Evolutionary conservation across 2,888 invertebrate species (phyloP).

Genomic region (Ethmia dodecea): DNA sequence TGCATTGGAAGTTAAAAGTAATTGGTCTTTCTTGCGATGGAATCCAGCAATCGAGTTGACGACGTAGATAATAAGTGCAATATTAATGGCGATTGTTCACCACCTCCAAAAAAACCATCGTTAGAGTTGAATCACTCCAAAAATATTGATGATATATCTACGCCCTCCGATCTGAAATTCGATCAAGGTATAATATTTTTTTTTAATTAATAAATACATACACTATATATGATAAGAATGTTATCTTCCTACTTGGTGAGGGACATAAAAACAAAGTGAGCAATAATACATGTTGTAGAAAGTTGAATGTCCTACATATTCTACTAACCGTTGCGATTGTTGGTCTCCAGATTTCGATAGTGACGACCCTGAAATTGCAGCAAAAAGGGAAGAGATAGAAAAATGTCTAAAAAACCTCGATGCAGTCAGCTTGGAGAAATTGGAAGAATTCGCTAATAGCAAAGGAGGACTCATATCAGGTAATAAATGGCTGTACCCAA

Average conservation of each 20-base stretch:
- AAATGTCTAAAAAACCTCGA: conserved; percentile 67
- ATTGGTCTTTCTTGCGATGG: conserved; percentile 33
- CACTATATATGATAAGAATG: too few species aligned
- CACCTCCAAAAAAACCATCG: conserved; percentile 34
- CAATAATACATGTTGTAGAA: too few species aligned
- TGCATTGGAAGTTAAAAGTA: too few species aligned
- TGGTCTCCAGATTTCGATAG: conserved; percentile 69
- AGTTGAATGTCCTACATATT: too few species aligned
- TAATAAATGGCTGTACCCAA: too few species aligned
- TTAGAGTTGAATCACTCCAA: conserved; percentile 53
- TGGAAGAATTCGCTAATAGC: conserved; percentile 79
- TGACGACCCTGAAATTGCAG: conserved; percentile 78
- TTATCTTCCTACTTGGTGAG: too few species aligned
- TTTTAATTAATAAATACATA: too few species aligned
- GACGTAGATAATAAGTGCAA: conserved; percentile 48
- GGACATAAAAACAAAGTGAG: too few species aligned
- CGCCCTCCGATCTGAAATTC: conserved; percentile 82
- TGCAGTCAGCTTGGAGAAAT: conserved; percentile 66
- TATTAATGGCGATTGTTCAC: conserved; percentile 54
- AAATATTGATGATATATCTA: conserved; percentile 76
- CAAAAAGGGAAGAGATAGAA: conserved; percentile 79
- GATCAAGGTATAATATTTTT: conserved; percentile 83
- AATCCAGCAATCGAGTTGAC: conserved; percentile 48
- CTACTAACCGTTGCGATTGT: background rate
- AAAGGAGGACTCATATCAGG: conserved; percentile 84